These are phyloP conservation scores for Leucoraja erinaceus DNA, from an alignment of 2,113 vertebrate genomes.

Conservation along the genomic window DNA sequence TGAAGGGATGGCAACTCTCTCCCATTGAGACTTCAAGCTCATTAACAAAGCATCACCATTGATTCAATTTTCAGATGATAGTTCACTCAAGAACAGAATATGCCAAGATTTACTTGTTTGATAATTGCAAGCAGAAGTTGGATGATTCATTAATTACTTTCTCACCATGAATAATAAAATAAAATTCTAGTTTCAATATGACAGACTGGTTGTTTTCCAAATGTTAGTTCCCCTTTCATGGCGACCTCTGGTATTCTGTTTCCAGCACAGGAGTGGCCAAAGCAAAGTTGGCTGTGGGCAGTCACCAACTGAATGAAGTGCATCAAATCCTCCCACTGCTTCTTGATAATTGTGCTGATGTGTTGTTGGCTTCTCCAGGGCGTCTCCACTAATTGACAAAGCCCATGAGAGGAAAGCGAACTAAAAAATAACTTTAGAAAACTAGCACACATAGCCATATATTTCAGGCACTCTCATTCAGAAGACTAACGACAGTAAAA, in stretches of 20 bases:
- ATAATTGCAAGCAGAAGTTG: conserved; percentile 4
- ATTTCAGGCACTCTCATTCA: not conserved
- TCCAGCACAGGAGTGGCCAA: not conserved
- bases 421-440: not conserved
- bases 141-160: conserved; percentile 4
- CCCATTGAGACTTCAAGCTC: not conserved
- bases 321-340: conserved; percentile 13
- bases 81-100: not conserved
- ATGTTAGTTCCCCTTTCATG: not conserved
- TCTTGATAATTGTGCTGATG: not conserved
- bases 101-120: not conserved
- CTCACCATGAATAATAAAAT: not conserved
- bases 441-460: not conserved
- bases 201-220: not conserved
- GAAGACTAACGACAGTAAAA: too few species aligned
- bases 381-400: conserved; percentile 1
- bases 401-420: not conserved
- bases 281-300: conserved; percentile 14
- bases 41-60: not conserved
- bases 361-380: conserved; percentile 3
- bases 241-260: not conserved
- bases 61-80: not conserved
- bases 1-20: not conserved
- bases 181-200: not conserved
- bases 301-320: conserved; percentile 3